A percentile compares a stretch with the other conserved stretches of the same genome.
Evolutionary conservation across 2,113 vertebrate genomes (phyloP).

Genomic region (Larimichthys crocea): DNA sequence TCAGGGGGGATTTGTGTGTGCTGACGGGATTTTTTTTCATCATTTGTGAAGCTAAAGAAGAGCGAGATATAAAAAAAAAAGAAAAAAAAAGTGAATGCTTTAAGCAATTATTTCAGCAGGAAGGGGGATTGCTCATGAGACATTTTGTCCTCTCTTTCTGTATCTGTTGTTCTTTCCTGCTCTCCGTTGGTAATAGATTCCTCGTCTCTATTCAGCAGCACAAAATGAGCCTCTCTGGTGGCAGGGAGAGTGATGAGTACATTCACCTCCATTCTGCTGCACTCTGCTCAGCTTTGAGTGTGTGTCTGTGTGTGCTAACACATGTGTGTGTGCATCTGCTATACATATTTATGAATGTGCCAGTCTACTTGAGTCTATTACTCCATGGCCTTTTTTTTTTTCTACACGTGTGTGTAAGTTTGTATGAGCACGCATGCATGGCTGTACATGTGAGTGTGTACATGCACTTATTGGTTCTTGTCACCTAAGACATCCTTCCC

Average conservation of each 20-base stretch:
- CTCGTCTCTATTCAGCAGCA: slow-evolving; percentile 70
- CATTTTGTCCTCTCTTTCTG: slow-evolving; percentile 51
- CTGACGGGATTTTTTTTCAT: slow-evolving; percentile 20
- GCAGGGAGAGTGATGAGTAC: slow-evolving; percentile 71
- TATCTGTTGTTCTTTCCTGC: slow-evolving; percentile 65
- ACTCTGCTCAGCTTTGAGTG: slow-evolving; percentile 30
- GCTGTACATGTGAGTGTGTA: background rate
- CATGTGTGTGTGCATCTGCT: slow-evolving; percentile 14
- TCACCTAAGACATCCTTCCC: background rate
- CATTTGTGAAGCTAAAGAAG: slow-evolving; percentile 35
- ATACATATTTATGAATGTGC: slow-evolving; percentile 43
- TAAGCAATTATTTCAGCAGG: slow-evolving; percentile 39
- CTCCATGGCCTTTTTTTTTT: slow-evolving; percentile 9
- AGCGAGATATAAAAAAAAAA: slow-evolving; percentile 12
- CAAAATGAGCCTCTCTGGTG: slow-evolving; percentile 74
- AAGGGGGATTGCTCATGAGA: slow-evolving; percentile 41
- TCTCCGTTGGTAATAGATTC: slow-evolving; percentile 61
- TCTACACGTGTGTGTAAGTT: background rate
- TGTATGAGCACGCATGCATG: background rate
- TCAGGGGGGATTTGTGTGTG: slow-evolving; percentile 20
- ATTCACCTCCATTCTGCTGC: slow-evolving; percentile 65
- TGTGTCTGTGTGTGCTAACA: slow-evolving; percentile 19
- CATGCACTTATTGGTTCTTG: background rate
- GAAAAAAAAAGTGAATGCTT: slow-evolving; percentile 10
- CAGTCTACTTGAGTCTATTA: slow-evolving; percentile 11